Conservation (phyloP, 2,797 vertebrate species). For the Pitangus sulphuratus region DNA sequence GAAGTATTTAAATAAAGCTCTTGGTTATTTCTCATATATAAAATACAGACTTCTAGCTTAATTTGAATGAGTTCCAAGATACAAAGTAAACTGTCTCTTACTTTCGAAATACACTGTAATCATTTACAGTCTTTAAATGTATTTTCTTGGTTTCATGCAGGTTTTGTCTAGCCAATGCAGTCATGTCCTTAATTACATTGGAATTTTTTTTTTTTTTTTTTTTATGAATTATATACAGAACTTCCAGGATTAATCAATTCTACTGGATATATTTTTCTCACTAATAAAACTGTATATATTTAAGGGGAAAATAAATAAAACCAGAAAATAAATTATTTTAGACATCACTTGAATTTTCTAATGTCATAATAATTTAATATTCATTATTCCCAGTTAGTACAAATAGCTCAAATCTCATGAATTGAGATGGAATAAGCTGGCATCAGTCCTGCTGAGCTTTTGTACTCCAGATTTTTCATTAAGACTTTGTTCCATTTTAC, state of each 20-base stretch:
- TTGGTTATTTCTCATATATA: background rate
- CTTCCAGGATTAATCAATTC: background rate
- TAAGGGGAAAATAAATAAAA: background rate
- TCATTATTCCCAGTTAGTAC: background rate
- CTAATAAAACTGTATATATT: background rate
- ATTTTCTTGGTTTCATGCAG: background rate
- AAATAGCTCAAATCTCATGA: background rate
- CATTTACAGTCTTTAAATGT: background rate
- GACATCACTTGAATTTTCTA: background rate
- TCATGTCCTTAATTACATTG: background rate
- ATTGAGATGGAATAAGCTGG: background rate
- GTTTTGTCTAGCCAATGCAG: background rate
- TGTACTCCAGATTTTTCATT: background rate
- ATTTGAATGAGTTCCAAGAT: background rate
- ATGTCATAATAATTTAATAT: background rate
- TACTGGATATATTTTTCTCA: background rate
- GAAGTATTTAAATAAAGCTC: background rate
- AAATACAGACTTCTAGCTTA: background rate
- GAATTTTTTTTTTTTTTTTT: background rate
- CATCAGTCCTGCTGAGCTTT: background rate
- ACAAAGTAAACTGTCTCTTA: background rate
- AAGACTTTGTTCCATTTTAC: background rate
- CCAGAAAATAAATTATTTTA: background rate
- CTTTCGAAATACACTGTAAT: background rate
- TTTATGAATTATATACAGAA: background rate